Percentiles rank a stretch among this genome's conserved stretches.
Conservation (phyloP, 2,888 invertebrate genomes). For the Cataglyphis livida region DNA sequence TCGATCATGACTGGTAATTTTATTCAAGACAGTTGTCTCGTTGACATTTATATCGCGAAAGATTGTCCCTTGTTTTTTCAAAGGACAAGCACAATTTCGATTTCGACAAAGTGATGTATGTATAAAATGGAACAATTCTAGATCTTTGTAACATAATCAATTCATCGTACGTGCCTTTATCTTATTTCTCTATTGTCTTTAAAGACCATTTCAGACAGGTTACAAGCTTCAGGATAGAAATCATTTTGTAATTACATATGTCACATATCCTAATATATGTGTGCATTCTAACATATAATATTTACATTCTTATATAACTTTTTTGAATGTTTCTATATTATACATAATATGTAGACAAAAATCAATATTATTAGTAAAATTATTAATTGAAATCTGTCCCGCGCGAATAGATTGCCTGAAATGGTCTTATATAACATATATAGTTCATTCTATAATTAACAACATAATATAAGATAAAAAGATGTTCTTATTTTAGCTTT, state of each 20-base stretch:
- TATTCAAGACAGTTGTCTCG: slow-evolving; percentile 27
- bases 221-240: not conserved
- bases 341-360: not conserved
- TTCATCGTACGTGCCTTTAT: not conserved
- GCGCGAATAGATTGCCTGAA: not conserved
- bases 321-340: not conserved
- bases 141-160: not conserved
- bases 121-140: not conserved
- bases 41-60: slow-evolving; percentile 27
- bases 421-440: not conserved
- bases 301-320: not conserved
- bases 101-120: not conserved
- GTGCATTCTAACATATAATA: too few relatives aligned
- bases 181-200: not conserved
- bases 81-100: slow-evolving; percentile 40
- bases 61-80: slow-evolving; percentile 37
- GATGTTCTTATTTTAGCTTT: too few relatives aligned
- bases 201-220: not conserved
- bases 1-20: not conserved
- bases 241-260: too few relatives aligned
- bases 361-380: not conserved
- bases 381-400: not conserved
- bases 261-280: too few relatives aligned
- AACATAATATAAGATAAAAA: not conserved
- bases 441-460: not conserved